These are phyloP conservation scores for Lamellibrachia satsuma DNA, from an alignment of 2,888 invertebrate species.

Conservation along the genomic window DNA sequence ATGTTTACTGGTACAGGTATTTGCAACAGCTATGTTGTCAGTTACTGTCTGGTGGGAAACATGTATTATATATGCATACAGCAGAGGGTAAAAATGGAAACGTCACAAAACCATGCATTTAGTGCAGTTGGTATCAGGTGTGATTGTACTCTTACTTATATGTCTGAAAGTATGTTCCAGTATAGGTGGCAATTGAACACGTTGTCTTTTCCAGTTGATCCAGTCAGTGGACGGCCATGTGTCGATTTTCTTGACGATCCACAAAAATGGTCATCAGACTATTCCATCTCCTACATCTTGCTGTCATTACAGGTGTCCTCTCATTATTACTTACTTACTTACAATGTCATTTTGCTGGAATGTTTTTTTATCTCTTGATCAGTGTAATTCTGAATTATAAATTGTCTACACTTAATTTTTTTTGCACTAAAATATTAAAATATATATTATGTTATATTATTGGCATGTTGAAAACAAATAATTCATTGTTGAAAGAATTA, in stretches of 20 bases:
- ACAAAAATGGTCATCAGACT: constrained; percentile 53
- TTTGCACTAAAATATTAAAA: background rate
- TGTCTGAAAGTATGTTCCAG: background rate
- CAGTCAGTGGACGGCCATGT: constrained; percentile 58
- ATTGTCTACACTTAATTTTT: no score
- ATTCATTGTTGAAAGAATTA: no score
- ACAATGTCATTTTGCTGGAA: background rate
- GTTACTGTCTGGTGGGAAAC: background rate
- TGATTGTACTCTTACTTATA: background rate
- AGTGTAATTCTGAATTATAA: background rate
- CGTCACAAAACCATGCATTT: background rate
- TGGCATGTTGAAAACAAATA: no score
- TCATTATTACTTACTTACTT: background rate
- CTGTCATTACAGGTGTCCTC: constrained; percentile 54
- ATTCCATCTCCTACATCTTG: constrained; percentile 51
- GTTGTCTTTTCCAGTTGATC: constrained; percentile 53
- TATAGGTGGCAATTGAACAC: background rate
- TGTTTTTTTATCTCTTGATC: background rate
- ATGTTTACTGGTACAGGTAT: background rate
- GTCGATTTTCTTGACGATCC: constrained; percentile 57
- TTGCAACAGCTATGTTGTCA: background rate
- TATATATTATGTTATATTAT: no score
- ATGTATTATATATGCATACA: background rate
- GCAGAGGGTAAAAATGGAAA: background rate
- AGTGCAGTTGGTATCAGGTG: no score